Evolutionary conservation across 2,888 invertebrate species (phyloP).

Genomic region (Apodemia zela): DNA sequence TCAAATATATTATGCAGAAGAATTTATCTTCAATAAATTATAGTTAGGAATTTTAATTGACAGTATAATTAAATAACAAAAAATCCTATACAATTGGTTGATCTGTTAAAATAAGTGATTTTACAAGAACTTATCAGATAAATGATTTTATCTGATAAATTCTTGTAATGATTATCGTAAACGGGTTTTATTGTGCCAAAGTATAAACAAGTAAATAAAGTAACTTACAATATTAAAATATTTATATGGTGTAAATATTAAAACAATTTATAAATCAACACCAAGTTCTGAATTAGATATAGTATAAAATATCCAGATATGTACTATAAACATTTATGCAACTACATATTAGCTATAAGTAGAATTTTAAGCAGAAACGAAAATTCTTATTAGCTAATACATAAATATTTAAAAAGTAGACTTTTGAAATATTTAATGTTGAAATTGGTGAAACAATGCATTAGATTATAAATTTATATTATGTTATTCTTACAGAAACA

Average conservation of each 20-base stretch:
- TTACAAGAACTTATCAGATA: too few relatives aligned
- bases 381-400: too few relatives aligned
- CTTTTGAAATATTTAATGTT: too few relatives aligned
- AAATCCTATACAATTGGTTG: neutral
- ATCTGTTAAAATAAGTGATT: neutral
- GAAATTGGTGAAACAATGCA: too few relatives aligned
- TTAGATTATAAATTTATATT: too few relatives aligned
- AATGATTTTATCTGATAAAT: neutral
- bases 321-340: neutral
- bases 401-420: too few relatives aligned
- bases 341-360: too few relatives aligned
- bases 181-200: slow-evolving; percentile 7
- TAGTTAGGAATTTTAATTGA: too few relatives aligned
- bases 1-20: slow-evolving; percentile 35
- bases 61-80: too few relatives aligned
- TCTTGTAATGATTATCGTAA: neutral
- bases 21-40: neutral
- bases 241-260: neutral
- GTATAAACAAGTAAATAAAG: neutral
- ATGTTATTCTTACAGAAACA: too few relatives aligned
- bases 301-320: neutral
- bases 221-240: neutral
- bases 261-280: neutral
- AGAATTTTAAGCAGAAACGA: too few relatives aligned
- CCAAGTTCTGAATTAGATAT: neutral